Conservation (phyloP, 2,797 vertebrate genomes). For the Euthynnus affinis region DNA sequence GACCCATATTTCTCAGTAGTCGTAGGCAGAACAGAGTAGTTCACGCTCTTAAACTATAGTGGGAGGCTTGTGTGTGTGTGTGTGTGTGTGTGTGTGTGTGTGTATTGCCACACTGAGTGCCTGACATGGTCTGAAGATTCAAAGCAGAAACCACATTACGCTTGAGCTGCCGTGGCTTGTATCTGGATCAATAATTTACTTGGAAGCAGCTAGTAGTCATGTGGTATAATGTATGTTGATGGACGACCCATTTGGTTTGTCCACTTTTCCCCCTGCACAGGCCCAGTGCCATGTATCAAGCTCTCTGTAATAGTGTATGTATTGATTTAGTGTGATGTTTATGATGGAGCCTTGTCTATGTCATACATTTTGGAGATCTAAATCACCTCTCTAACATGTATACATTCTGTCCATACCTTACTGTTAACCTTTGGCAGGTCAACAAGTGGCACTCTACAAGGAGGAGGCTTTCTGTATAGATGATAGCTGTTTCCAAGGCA, state of each 20-base stretch:
- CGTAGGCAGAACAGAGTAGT: conserved; percentile 32
- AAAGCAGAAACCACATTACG: conserved; percentile 39
- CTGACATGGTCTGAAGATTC: conserved; percentile 26
- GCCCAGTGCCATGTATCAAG: conserved; percentile 5
- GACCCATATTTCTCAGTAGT: conserved; percentile 58
- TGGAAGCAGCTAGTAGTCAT: conserved; percentile 36
- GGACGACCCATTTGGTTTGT: conserved; percentile 37
- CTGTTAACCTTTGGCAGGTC: conserved; percentile 15
- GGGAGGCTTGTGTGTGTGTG: conserved; percentile 21
- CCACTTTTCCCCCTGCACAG: conserved; percentile 8
- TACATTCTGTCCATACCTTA: background rate
- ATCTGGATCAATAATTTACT: conserved; percentile 60
- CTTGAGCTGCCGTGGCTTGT: conserved; percentile 31
- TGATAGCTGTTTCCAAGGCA: conserved; percentile 51
- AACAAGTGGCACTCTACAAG: background rate
- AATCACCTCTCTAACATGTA: conserved; percentile 16
- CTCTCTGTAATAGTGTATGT: conserved; percentile 23
- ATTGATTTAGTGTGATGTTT: conserved; percentile 47
- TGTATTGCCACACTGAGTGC: conserved; percentile 21
- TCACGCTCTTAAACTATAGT: conserved; percentile 28
- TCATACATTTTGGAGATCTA: background rate
- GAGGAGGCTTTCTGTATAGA: background rate
- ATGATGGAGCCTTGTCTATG: conserved; percentile 15
- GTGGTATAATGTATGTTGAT: conserved; percentile 52
- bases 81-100: conserved; percentile 17